These are phyloP conservation scores for Apocheima hispidaria DNA, from an alignment of 2,888 invertebrate genomes.

Conservation along the genomic window DNA sequence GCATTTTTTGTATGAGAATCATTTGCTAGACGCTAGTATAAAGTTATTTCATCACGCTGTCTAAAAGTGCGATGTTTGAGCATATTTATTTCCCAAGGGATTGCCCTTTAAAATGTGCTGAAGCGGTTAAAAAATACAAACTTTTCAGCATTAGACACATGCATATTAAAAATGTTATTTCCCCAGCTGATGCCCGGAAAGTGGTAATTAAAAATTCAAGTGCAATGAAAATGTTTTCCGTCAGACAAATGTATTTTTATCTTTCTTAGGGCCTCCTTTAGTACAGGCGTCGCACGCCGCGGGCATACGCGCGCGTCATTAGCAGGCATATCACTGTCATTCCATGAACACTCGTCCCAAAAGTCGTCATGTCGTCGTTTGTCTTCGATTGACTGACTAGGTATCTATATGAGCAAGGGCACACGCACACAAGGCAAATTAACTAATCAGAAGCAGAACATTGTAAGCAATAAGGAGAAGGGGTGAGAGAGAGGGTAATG, in stretches of 20 bases:
- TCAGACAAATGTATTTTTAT: slow-evolving; percentile 12
- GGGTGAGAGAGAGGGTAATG: too few relatives aligned
- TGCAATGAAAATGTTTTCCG: slow-evolving; percentile 22
- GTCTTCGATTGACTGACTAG: too few relatives aligned
- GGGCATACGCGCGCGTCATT: neutral
- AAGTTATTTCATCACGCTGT: too few relatives aligned
- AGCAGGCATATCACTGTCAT: neutral
- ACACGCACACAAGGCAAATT: neutral
- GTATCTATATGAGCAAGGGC: neutral
- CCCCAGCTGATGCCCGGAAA: slow-evolving; percentile 10
- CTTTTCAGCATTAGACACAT: slow-evolving; percentile 7
- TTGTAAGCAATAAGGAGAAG: neutral
- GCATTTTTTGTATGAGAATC: too few relatives aligned
- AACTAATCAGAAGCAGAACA: neutral
- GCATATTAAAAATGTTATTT: slow-evolving; percentile 12
- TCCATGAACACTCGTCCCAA: too few relatives aligned
- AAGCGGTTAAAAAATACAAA: neutral
- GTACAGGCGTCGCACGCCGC: neutral
- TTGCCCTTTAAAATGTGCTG: neutral
- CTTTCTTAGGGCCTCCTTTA: neutral
- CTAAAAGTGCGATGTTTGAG: neutral
- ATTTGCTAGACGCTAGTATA: too few relatives aligned
- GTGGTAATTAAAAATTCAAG: slow-evolving; percentile 22
- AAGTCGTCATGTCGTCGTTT: too few relatives aligned
- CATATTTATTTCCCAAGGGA: neutral